Conservation (phyloP, 2,113 vertebrate species). For the Toxostoma redivivum region DNA sequence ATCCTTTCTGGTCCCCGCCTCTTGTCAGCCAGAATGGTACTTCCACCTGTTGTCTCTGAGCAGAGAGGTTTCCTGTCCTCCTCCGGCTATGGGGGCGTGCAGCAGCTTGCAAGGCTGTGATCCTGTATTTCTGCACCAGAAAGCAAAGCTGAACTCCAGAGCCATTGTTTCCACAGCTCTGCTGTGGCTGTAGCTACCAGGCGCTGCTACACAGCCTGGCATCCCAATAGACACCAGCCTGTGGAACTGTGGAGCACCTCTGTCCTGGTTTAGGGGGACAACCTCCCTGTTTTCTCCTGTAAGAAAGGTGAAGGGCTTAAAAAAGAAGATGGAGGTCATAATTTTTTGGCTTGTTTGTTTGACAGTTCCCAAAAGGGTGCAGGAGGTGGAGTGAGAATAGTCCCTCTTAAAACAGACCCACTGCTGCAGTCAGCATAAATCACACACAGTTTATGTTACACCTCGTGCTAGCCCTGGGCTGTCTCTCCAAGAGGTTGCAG, state of each 20-base stretch:
- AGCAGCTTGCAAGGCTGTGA: neutral
- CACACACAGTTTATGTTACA: neutral
- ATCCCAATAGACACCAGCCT: neutral
- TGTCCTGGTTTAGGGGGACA: too few species aligned
- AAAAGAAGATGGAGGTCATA: neutral
- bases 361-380: neutral
- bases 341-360: conserved; percentile 13
- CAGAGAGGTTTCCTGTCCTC: neutral
- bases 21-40: neutral
- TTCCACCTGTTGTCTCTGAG: conserved; percentile 24
- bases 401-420: neutral
- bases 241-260: neutral
- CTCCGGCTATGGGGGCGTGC: fast-evolving
- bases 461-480: neutral
- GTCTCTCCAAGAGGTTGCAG: neutral
- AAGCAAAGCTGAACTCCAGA: neutral
- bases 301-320: neutral
- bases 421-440: conserved; percentile 9
- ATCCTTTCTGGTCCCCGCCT: neutral
- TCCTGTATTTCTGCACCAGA: neutral
- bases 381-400: neutral
- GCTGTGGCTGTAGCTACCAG: neutral
- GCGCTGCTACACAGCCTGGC: neutral
- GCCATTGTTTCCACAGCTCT: neutral
- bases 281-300: neutral